These are phyloP conservation scores for Eulemur coronatus DNA, from an alignment of 2,797 vertebrate genomes.

Conservation along the genomic window DNA sequence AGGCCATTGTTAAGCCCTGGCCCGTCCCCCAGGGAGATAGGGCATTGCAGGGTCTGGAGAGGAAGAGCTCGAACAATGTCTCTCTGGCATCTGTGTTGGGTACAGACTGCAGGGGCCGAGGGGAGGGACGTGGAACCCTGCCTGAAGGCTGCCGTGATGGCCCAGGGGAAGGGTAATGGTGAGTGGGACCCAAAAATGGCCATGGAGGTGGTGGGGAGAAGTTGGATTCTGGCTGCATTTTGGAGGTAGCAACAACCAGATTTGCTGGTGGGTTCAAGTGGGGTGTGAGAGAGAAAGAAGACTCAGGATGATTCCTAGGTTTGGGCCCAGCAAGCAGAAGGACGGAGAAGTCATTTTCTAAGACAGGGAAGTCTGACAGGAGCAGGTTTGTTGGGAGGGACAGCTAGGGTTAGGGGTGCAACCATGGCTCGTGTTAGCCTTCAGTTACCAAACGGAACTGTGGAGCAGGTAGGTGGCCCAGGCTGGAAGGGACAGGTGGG, in stretches of 20 bases:
- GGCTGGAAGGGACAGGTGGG: neutral
- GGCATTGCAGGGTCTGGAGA: neutral
- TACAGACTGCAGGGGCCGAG: fast-evolving
- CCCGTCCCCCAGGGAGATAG: neutral
- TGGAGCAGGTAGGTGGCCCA: neutral
- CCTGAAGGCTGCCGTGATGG: neutral
- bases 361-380: neutral
- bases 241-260: neutral
- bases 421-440: neutral
- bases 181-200: neutral
- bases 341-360: neutral
- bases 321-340: neutral
- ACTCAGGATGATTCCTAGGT: neutral
- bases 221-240: neutral
- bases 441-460: neutral
- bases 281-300: neutral
- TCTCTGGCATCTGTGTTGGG: neutral
- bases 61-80: neutral
- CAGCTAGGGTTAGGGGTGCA: neutral
- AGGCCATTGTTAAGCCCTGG: neutral
- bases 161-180: neutral
- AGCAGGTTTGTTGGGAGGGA: neutral
- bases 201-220: neutral
- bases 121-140: neutral
- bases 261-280: neutral